Base-by-base conservation (phyloP, 64 coral and sea anemone genomes). In the Pachyseris speciosa region DNA sequence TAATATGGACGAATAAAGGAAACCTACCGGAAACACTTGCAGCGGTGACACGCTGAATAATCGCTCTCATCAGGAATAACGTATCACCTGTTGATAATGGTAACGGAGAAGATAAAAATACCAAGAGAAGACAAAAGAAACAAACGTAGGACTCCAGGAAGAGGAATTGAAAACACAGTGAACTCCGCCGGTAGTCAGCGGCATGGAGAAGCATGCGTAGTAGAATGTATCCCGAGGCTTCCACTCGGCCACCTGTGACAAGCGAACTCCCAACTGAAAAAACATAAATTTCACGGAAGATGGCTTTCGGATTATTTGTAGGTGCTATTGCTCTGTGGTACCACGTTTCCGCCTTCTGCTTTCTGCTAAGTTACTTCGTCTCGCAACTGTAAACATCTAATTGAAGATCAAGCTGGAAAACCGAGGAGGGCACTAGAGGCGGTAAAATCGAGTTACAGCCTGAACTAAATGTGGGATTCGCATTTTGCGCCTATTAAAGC, bases 251-350 rank as follows among this genome's bases (percentile, higher is more conserved):
- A 58, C 20, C 1, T 2, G 40, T 42, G 31, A n/a, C 49, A 79
- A 61, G 1, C 51, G 12, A 29, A 10, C 16, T 1, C 3, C 7
- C 13, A 40, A 25, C 31, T 70, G 36, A 69, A 44, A 44, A 72
- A 19, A 70, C 22, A 0, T 11, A 29, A 24, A 13, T 59, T 43
- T 48, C 63, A 22, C 15, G 50, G 27, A 90, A 86, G 26, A 97
- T 97, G 95, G 95, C 95, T 86, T 97, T 97, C 37, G 95, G 95
- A 1, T 63, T 97, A 7, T 97, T 97, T 80, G 95, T 97, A 47
- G 95, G 95, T 33, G 95, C 95, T 72, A 97, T 97, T 20, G 95
- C 95, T 63, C 66, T 97, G 40, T 97, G 95, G 95, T 97, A 97
- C 49, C 95, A 97, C 31, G 95, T 97, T 50, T 97, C 95, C 20